phyloP scores from a whole-genome alignment of 30 jellyfish, hydroid and myxozoan species.

The Hydra vulgaris region DNA sequence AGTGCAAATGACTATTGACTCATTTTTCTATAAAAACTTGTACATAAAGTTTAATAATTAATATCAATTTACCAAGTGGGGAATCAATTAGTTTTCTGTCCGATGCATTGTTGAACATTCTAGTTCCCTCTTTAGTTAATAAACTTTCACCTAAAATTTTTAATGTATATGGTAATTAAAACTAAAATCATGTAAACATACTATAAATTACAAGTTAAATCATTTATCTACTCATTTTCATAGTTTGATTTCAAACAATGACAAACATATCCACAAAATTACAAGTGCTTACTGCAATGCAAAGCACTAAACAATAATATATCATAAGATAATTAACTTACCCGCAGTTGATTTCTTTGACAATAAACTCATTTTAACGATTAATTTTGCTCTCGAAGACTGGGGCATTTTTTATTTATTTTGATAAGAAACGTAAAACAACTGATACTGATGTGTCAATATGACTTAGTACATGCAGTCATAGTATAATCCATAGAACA shows the following conservation, averaged over 20 bases:
- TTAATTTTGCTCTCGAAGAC: no score
- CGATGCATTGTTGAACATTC: neutral
- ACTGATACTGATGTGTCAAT: no score
- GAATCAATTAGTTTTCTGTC: neutral
- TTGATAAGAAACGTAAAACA: no score
- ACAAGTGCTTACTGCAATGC: neutral
- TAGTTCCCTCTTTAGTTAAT: neutral
- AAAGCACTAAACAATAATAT: neutral
- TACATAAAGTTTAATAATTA: neutral
- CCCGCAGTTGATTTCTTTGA: neutral
- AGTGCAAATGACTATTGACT: neutral
- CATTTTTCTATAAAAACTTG: neutral
- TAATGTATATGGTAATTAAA: neutral
- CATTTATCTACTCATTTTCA: neutral
- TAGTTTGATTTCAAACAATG: neutral
- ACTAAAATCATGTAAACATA: neutral
- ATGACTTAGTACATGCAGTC: no score
- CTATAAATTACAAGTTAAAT: neutral
- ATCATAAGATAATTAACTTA: neutral
- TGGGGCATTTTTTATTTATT: no score
- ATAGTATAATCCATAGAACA: no score
- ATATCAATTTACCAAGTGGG: neutral
- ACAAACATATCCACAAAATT: neutral
- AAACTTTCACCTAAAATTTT: neutral
- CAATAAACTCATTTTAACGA: neutral